Conservation (phyloP, 1,140 invertebrate genomes). For the silkworm (Bombyx mori) region ASM3026992v2 NC_085107.1:1705001-1705500, state of each 20-base stretch:
- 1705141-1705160: slow-evolving; percentile 56
- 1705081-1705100: slow-evolving; percentile 40
- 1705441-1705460: slow-evolving; percentile 88
- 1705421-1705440: slow-evolving; percentile 85
- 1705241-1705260: slow-evolving; percentile 70
- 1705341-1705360: slow-evolving; percentile 51
- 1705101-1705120: slow-evolving; percentile 36
- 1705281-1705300: slow-evolving; percentile 71
- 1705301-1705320: slow-evolving; percentile 57
- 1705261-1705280: slow-evolving; percentile 72
- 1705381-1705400: slow-evolving; percentile 52
- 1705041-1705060: slow-evolving; percentile 2
- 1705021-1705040: slow-evolving; percentile 37
- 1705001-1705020: slow-evolving; percentile 45
- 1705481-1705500: slow-evolving; percentile 88
- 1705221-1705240: slow-evolving; percentile 54
- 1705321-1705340: slow-evolving; percentile 49
- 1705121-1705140: slow-evolving; percentile 39
- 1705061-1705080: slow-evolving; percentile 46
- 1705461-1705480: slow-evolving; percentile 81
- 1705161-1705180: slow-evolving; percentile 75
- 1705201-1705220: slow-evolving; percentile 59
- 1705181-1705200: slow-evolving; percentile 73
- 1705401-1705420: slow-evolving; percentile 56
- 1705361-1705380: slow-evolving; percentile 49